phyloP scores from a whole-genome alignment of 2,888 invertebrate genomes.

The Lordiphosa andalusiaca region DNA sequence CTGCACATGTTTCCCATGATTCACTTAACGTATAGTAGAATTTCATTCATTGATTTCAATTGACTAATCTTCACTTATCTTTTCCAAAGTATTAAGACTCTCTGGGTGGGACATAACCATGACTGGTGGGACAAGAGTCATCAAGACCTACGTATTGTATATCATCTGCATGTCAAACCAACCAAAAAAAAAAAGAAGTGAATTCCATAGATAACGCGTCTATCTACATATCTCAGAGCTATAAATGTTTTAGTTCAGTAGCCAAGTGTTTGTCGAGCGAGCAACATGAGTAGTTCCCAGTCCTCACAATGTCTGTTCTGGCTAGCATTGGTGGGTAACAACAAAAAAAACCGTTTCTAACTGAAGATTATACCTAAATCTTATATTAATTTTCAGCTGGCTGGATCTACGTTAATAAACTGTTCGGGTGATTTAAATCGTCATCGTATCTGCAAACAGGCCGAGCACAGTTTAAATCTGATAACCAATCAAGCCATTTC shows the following conservation, averaged over 20 bases:
- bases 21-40: neutral
- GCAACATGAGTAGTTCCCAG: conserved; percentile 25
- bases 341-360: too few species aligned
- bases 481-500: conserved; percentile 43
- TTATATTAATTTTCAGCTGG: neutral
- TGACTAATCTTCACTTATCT: conserved; percentile 4
- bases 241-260: conserved; percentile 28
- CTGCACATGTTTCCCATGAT: neutral
- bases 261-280: conserved; percentile 31
- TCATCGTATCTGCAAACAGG: conserved; percentile 40
- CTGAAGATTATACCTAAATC: neutral
- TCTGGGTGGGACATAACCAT: conserved; percentile 12
- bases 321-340: conserved; percentile 32
- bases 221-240: conserved; percentile 15
- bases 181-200: conserved; percentile 26
- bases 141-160: conserved; percentile 12
- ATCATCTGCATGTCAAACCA: conserved; percentile 19
- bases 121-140: conserved; percentile 34
- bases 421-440: conserved; percentile 46
- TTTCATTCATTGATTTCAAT: conserved; percentile 24
- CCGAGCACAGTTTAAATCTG: conserved; percentile 41
- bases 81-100: conserved; percentile 13
- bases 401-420: neutral
- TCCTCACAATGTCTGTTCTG: conserved; percentile 10
- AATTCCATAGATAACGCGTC: conserved; percentile 48